phyloP scores from a whole-genome alignment of 2,797 vertebrate genomes.

The Eleutherodactylus coqui region DNA sequence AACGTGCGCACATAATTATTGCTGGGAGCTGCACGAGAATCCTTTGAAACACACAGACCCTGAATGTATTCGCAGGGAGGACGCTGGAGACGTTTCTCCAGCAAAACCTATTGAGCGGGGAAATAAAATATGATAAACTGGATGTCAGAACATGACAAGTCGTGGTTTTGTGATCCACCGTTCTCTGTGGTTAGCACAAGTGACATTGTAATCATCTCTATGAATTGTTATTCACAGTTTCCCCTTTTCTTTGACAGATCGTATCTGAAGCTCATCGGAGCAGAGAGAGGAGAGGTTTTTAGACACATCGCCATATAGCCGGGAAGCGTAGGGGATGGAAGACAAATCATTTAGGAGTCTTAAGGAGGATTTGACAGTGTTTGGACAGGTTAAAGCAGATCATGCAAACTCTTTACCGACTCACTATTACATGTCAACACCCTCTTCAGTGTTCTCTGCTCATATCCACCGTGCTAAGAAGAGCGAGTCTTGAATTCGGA shows the following conservation, averaged over 20 bases:
- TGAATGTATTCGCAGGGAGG: background rate
- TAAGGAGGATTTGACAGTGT: conserved; percentile 41
- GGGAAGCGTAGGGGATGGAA: conserved; percentile 16
- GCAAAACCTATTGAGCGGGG: conserved; percentile 2
- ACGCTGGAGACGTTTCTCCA: background rate
- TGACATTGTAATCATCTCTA: conserved; percentile 63
- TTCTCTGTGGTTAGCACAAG: conserved; percentile 55
- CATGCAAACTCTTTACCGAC: conserved; percentile 16
- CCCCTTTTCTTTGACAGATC: conserved; percentile 58
- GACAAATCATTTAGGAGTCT: conserved; percentile 55
- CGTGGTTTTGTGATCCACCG: conserved; percentile 38
- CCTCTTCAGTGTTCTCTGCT: background rate
- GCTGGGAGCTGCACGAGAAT: background rate
- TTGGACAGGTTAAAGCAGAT: conserved; percentile 49
- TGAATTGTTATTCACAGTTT: conserved; percentile 62
- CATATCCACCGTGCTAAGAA: background rate
- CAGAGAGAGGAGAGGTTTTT: conserved; percentile 45
- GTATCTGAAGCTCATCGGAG: conserved; percentile 56
- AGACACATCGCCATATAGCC: conserved; percentile 48
- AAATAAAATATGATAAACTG: conserved; percentile 52
- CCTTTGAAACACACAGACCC: background rate
- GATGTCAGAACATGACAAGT: conserved; percentile 53
- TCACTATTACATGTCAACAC: background rate
- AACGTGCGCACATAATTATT: background rate
- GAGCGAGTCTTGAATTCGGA: background rate